These are phyloP conservation scores for Ptilorrhoa leucosticta DNA, from an alignment of 2,113 vertebrate genomes.

Conservation along the genomic window DNA sequence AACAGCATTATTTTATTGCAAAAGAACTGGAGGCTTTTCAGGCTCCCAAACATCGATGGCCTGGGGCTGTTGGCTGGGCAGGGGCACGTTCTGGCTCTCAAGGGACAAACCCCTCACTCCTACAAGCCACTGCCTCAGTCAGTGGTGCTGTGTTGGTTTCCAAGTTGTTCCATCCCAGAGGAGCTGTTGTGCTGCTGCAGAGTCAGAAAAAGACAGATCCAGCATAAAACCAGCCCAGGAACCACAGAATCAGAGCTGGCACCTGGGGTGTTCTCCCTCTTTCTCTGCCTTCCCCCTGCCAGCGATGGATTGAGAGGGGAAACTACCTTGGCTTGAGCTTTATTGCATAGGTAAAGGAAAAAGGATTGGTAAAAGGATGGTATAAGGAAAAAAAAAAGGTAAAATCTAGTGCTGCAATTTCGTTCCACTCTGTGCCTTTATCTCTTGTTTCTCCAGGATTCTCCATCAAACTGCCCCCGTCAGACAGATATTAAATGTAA, in stretches of 20 bases:
- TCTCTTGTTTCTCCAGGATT: not conserved
- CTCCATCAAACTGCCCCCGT: not conserved
- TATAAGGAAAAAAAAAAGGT: not conserved
- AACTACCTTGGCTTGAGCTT: not conserved
- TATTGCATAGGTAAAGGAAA: not conserved
- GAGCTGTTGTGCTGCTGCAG: not conserved
- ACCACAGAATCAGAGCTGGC: not conserved
- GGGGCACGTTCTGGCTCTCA: not conserved
- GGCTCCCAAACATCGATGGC: not conserved
- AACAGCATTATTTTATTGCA: not conserved
- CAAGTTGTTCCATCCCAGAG: not conserved
- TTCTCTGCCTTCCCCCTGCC: not conserved
- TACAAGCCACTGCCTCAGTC: not conserved
- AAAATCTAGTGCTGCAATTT: not conserved
- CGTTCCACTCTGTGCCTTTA: not conserved
- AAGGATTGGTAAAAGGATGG: not conserved
- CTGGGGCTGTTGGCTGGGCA: not conserved
- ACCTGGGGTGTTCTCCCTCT: fast-evolving
- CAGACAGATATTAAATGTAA: not conserved
- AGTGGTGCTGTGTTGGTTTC: not conserved
- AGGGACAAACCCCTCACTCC: fast-evolving
- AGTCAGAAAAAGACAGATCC: not conserved
- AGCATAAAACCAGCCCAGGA: not conserved
- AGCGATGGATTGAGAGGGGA: fast-evolving
- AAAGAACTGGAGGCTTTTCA: not conserved